phyloP scores from a whole-genome alignment of 2,797 vertebrate species.

The Mastacembelus armatus region DNA sequence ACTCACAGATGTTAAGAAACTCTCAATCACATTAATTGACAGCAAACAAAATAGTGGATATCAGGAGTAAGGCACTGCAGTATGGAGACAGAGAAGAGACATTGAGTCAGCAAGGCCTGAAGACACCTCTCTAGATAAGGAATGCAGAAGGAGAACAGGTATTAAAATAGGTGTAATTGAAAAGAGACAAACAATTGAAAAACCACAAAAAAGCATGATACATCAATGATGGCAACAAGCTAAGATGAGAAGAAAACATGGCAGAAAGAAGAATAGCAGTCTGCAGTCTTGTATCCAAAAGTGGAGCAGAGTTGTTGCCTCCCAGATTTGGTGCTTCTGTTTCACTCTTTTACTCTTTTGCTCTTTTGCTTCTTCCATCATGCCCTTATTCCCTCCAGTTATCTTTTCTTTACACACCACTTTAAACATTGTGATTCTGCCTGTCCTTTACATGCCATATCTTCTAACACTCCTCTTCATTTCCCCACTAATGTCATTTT shows the following conservation, averaged over 20 bases:
- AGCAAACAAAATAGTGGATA: slow-evolving; percentile 26
- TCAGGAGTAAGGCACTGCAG: not conserved
- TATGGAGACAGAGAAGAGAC: slow-evolving; percentile 19
- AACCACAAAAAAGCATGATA: slow-evolving; percentile 21
- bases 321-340: slow-evolving; percentile 25
- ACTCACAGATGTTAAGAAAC: too few relatives aligned
- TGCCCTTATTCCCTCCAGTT: slow-evolving; percentile 38
- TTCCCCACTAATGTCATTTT: slow-evolving; percentile 36
- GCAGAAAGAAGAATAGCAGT: slow-evolving; percentile 31
- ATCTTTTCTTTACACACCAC: slow-evolving; percentile 41
- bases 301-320: slow-evolving; percentile 41
- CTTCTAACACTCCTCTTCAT: slow-evolving; percentile 16
- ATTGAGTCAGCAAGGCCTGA: slow-evolving; percentile 7
- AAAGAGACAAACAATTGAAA: slow-evolving; percentile 30
- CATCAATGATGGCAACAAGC: slow-evolving; percentile 48
- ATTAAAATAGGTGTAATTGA: slow-evolving; percentile 41
- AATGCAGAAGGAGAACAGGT: slow-evolving; percentile 7
- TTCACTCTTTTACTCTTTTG: slow-evolving; percentile 8
- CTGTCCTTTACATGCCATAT: slow-evolving; percentile 13
- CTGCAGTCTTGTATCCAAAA: slow-evolving; percentile 46
- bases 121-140: not conserved
- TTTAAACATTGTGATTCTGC: slow-evolving; percentile 41
- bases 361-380: slow-evolving; percentile 18
- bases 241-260: slow-evolving; percentile 5
- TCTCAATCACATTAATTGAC: too few relatives aligned